Percentiles rank a stretch among this genome's conserved stretches.
Conservation (phyloP, 1,140 invertebrate species). For the Harpegnathos saltator region DNA sequence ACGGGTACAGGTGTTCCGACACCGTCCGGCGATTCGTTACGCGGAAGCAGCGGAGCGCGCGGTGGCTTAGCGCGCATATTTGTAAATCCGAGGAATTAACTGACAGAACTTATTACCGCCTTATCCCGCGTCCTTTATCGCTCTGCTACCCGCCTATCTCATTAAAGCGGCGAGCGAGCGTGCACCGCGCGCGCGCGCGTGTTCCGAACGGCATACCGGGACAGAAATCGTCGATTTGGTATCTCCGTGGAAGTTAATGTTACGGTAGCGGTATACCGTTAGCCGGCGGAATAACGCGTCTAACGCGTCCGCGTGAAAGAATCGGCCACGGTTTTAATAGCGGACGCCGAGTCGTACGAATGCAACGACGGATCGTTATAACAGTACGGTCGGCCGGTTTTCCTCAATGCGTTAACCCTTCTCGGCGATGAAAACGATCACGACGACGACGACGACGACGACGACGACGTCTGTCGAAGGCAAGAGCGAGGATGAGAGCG, state of each 20-base stretch:
- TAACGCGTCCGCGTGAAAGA: constrained; percentile 35
- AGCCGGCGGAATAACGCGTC: constrained; percentile 46
- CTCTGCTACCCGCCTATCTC: constrained; percentile 54
- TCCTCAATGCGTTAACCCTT: constrained; percentile 9
- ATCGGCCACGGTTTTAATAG: constrained; percentile 44
- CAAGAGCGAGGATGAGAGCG: not conserved
- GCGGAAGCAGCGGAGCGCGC: constrained; percentile 22
- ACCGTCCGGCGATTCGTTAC: constrained; percentile 16
- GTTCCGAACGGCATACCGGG: constrained; percentile 29
- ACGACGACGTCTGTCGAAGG: not conserved
- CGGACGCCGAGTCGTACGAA: not conserved
- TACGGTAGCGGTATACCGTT: constrained; percentile 58
- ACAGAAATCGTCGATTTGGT: constrained; percentile 36
- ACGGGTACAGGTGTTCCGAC: constrained; percentile 21
- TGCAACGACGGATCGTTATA: constrained; percentile 53
- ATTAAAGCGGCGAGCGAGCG: constrained; percentile 38
- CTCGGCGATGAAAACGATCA: not conserved
- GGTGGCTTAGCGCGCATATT: constrained; percentile 42
- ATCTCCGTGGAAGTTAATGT: constrained; percentile 52
- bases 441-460: not conserved
- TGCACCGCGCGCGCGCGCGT: constrained; percentile 25
- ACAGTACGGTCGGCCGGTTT: constrained; percentile 51
- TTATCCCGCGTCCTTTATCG: constrained; percentile 42
- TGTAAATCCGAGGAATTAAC: constrained; percentile 47
- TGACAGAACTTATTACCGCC: constrained; percentile 49